phyloP scores from a whole-genome alignment of 2,888 invertebrate species.

The Helleia helle region DNA sequence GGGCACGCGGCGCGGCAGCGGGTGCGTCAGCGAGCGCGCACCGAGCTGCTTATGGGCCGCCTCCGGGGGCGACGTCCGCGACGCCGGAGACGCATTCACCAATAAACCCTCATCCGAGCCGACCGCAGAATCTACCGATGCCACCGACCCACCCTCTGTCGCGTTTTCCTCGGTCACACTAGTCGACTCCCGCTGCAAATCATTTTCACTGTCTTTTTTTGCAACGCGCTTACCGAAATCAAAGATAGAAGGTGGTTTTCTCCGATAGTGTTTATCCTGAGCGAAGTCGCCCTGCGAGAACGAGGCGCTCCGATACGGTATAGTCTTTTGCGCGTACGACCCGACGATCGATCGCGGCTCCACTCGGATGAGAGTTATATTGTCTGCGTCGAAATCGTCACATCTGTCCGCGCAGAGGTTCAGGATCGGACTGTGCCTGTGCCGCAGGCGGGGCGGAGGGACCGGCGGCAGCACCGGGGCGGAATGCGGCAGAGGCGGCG shows the following conservation, averaged over 20 bases:
- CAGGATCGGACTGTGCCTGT: conserved; percentile 65
- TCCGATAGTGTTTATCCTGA: conserved; percentile 66
- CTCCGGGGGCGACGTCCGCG: conserved; percentile 61
- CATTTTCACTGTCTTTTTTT: conserved; percentile 30
- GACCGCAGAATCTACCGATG: conserved; percentile 75
- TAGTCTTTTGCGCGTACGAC: conserved; percentile 77
- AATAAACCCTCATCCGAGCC: conserved; percentile 74
- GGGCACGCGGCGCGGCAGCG: conserved; percentile 58
- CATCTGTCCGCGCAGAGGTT: conserved; percentile 61
- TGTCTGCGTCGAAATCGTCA: conserved; percentile 62
- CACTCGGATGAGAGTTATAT: conserved; percentile 69
- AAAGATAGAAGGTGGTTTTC: conserved; percentile 53
- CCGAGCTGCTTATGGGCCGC: conserved; percentile 62
- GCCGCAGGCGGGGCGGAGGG: conserved; percentile 68
- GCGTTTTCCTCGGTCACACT: conserved; percentile 51
- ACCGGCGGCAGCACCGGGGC: conserved; percentile 73
- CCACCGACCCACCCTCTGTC: conserved; percentile 66
- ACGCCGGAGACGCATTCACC: conserved; percentile 52
- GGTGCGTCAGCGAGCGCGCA: conserved; percentile 67
- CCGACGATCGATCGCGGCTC: conserved; percentile 76
- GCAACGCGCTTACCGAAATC: conserved; percentile 52
- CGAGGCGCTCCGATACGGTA: conserved; percentile 88
- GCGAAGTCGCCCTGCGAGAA: conserved; percentile 90
- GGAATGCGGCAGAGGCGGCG: conserved; percentile 56
- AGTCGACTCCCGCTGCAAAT: conserved; percentile 40